Evolutionary conservation across 2,113 vertebrate species (phyloP).

Genomic region (Syngnathoides biaculeatus): DNA sequence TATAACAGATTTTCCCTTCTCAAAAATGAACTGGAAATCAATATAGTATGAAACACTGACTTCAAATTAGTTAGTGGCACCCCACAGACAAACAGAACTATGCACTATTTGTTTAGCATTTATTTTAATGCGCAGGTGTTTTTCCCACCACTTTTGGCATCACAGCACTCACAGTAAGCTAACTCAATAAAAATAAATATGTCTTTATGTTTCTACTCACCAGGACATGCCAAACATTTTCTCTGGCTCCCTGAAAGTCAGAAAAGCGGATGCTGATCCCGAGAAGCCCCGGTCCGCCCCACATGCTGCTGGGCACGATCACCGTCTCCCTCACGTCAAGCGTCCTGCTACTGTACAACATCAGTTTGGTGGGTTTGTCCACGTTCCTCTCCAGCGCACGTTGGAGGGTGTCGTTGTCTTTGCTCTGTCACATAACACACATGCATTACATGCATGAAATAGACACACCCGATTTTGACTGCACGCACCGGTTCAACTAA

Average conservation of each 20-base stretch:
- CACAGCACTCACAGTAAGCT: no score
- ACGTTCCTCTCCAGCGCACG: slow-evolving; percentile 90
- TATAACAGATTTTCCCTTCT: no score
- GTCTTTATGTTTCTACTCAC: slow-evolving; percentile 66
- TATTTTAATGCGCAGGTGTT: no score
- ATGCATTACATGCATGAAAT: not conserved
- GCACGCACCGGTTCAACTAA: slow-evolving; percentile 50
- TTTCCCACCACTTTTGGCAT: no score
- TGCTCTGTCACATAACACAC: slow-evolving; percentile 76
- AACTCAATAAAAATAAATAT: no score
- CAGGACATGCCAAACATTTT: slow-evolving; percentile 96
- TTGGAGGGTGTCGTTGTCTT: slow-evolving; percentile 94
- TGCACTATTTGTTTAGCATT: no score
- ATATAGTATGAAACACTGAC: no score
- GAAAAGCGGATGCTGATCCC: slow-evolving; percentile 97
- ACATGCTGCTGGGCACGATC: slow-evolving; percentile 89
- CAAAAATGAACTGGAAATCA: no score
- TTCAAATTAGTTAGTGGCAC: no score
- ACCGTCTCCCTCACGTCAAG: slow-evolving; percentile 86
- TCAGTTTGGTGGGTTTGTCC: slow-evolving; percentile 91
- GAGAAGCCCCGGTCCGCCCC: slow-evolving; percentile 92
- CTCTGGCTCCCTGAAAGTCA: slow-evolving; percentile 93
- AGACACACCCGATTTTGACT: not conserved
- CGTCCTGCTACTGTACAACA: slow-evolving; percentile 94
- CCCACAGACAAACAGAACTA: no score